phyloP scores from a whole-genome alignment of 2,113 vertebrate species.

The Elachura formosa region DNA sequence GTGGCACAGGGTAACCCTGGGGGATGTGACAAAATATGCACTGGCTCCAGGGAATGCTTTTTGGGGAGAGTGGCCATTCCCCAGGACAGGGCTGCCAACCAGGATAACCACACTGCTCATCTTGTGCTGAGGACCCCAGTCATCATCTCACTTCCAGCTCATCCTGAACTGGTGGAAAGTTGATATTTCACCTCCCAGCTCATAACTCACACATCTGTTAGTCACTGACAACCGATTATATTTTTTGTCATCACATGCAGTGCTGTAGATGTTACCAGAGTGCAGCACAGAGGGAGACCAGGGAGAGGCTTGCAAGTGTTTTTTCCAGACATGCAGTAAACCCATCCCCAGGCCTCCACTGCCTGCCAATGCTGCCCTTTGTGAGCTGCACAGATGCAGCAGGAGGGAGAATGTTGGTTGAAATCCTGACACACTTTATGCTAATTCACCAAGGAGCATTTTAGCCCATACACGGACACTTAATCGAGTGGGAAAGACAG shows the following conservation, averaged over 20 bases:
- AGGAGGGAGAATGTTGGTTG: background rate
- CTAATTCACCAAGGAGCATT: constrained; percentile 20
- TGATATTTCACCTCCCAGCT: background rate
- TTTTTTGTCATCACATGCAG: background rate
- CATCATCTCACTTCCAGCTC: background rate
- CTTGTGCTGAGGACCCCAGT: background rate
- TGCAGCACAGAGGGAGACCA: rapidly evolving
- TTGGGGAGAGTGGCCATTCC: background rate
- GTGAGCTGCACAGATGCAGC: background rate
- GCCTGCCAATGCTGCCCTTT: rapidly evolving
- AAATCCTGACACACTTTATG: background rate
- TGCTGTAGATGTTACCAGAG: background rate
- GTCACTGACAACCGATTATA: background rate
- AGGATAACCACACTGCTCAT: background rate
- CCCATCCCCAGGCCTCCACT: rapidly evolving
- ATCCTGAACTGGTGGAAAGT: background rate
- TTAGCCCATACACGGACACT: background rate
- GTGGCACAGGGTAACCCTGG: background rate
- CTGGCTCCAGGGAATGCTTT: background rate
- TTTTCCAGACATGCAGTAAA: background rate
- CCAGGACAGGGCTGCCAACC: background rate
- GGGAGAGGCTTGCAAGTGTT: background rate
- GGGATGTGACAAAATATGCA: background rate
- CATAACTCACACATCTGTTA: background rate
- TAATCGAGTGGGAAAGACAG: constrained; percentile 18